These are phyloP conservation scores for Dreissena polymorpha DNA, from an alignment of 1,140 invertebrate genomes.

Conservation along the genomic window DNA sequence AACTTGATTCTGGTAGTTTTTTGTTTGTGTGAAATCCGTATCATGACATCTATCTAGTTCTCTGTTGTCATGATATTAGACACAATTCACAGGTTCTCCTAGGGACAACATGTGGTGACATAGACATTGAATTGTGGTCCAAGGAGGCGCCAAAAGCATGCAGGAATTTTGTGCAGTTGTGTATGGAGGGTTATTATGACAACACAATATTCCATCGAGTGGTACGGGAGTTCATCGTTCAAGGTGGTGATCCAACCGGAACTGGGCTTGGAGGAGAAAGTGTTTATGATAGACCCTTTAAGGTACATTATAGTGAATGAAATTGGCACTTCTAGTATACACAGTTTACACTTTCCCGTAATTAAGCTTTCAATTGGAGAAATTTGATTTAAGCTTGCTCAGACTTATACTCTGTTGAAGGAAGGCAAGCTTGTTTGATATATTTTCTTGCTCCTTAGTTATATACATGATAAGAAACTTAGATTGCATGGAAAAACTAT, in stretches of 20 bases:
- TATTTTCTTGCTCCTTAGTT: no score
- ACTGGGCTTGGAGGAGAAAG: constrained; percentile 93
- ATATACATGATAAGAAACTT: no score
- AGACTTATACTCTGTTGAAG: no score
- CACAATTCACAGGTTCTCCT: constrained; percentile 87
- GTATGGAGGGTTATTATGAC: constrained; percentile 98
- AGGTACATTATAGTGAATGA: constrained; percentile 82
- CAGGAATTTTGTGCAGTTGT: constrained; percentile 98
- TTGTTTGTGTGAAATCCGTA: background rate
- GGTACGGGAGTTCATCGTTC: constrained; percentile 95
- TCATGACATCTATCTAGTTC: background rate
- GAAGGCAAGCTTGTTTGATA: no score
- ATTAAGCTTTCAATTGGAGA: no score
- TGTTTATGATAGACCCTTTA: constrained; percentile 96
- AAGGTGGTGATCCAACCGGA: constrained; percentile 98
- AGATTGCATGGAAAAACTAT: no score
- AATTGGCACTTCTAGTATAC: no score
- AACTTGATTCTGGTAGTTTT: no score
- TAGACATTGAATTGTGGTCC: constrained; percentile 99
- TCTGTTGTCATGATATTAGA: no score
- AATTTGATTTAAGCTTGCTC: no score
- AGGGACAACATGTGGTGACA: constrained; percentile 95
- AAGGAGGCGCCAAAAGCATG: constrained; percentile 97
- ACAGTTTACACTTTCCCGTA: no score
- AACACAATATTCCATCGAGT: constrained; percentile 95